Evolutionary conservation across 2,888 invertebrate species (phyloP).

Genomic region (Agonopterix alstromeriana): DNA sequence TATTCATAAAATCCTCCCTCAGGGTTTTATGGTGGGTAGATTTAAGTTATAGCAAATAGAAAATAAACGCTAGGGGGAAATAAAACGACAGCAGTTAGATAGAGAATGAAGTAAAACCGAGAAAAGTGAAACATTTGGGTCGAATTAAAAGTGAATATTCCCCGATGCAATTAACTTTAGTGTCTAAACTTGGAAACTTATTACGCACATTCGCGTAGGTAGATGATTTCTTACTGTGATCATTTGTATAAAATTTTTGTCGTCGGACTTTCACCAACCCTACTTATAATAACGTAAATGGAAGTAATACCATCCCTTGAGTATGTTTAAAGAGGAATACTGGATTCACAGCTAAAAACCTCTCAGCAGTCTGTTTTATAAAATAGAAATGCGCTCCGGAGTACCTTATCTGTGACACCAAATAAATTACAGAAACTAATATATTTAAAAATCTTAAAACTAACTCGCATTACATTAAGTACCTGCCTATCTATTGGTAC

Average conservation of each 20-base stretch:
- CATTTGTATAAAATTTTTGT: conserved; percentile 49
- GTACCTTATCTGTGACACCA: conserved; percentile 6
- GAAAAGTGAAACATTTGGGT: conserved; percentile 4
- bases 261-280: conserved; percentile 23
- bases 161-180: conserved; percentile 24
- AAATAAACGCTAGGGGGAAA: conserved; percentile 5
- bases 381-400: not conserved
- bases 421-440: conserved; percentile 2
- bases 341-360: not conserved
- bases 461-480: not conserved
- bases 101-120: not conserved
- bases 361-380: not conserved
- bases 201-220: conserved; percentile 73
- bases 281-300: not conserved
- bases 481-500: conserved; percentile 3
- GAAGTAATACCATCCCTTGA: not conserved
- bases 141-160: conserved; percentile 12
- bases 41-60: conserved; percentile 12
- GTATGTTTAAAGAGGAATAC: too few relatives aligned
- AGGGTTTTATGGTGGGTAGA: conserved; percentile 27
- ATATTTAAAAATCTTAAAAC: not conserved
- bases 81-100: not conserved
- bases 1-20: conserved; percentile 7
- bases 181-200: conserved; percentile 48
- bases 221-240: conserved; percentile 71